phyloP scores from a whole-genome alignment of 2,797 vertebrate species.

The Lycodopsis pacificus region DNA sequence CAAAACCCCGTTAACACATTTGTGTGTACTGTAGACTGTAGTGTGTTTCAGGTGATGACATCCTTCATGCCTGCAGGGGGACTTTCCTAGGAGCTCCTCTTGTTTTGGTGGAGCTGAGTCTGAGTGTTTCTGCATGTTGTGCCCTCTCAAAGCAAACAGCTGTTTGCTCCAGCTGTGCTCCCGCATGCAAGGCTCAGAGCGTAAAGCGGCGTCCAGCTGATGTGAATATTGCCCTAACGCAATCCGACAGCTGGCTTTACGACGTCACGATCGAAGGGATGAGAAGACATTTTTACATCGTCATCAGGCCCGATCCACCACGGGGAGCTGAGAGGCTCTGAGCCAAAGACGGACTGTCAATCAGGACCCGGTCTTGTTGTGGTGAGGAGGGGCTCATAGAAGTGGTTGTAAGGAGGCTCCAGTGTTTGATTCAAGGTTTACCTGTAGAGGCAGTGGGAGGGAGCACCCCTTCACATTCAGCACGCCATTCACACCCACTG shows the following conservation, averaged over 20 bases:
- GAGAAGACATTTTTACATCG: not conserved
- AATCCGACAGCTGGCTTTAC: not conserved
- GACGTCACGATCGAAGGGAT: not conserved
- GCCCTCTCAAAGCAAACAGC: not conserved
- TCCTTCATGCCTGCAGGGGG: no score
- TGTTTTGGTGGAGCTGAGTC: not conserved
- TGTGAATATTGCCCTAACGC: not conserved
- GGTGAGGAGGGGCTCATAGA: no score
- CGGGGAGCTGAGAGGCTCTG: not conserved
- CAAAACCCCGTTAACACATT: not conserved
- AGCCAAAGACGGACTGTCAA: conserved; percentile 16
- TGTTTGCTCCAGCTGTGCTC: not conserved
- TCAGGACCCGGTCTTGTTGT: conserved; percentile 7
- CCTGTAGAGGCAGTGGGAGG: conserved; percentile 5
- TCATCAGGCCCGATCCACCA: no score
- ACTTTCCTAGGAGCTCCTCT: no score
- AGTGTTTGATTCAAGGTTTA: conserved; percentile 7
- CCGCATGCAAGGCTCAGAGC: not conserved
- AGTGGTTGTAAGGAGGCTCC: not conserved
- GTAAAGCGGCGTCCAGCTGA: not conserved
- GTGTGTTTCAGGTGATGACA: not conserved
- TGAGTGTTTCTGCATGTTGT: not conserved
- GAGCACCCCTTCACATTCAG: not conserved
- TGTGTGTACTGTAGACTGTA: not conserved
- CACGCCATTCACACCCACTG: not conserved